Base-by-base conservation (phyloP, 2,113 vertebrate genomes). In the Cheilinus undulatus region DNA sequence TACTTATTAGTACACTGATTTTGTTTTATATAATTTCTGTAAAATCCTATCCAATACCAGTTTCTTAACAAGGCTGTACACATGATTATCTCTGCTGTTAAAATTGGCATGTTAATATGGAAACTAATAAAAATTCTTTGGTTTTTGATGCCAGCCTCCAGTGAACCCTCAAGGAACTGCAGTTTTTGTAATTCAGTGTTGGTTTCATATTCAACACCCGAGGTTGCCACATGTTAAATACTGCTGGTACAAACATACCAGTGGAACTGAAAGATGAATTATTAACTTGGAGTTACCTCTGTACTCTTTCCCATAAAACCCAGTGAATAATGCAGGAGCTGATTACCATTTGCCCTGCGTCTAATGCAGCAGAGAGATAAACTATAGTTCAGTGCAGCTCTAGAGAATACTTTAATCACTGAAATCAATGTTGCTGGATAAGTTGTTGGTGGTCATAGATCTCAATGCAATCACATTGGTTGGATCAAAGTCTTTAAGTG, bases 271-370 rank as follows among this genome's bases (percentile, higher is more conserved):
- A 32, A 68, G 3, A 69, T 58, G 1, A 53, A 68, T 74, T 13
- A 53, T 40, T 40, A 8, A 62, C 56, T 70, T 61, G 8, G 14
- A 81, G 65, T 69, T 23, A 50, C 28, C 20, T 64, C 4, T 36
- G 36, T n/a, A 56, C n/a, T 60, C 26, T 65, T 59, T 49, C 14
- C 40, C n/a, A 53, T 72, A 24, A 54, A 63, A 38, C 42, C 38
- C 8, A 59, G 24, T 77, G 48, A 86, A 82, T 81, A 81, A 73
- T 76, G 83, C 5, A 82, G 20, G 36, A 17, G 22, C 22, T n/a
- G 22, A 83, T 57, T 43, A 57, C 5, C 30, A 45, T 45, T 57
- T 40, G 20, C 34, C n/a, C 48, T 50, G 50, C 23, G 63, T 23
- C 52, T 60, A 45, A 64, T 61, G 30, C 51, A 74, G 38, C 15